These are phyloP conservation scores for Chrysolina oricalcia DNA, from an alignment of 2,888 invertebrate genomes.

Conservation along the genomic window DNA sequence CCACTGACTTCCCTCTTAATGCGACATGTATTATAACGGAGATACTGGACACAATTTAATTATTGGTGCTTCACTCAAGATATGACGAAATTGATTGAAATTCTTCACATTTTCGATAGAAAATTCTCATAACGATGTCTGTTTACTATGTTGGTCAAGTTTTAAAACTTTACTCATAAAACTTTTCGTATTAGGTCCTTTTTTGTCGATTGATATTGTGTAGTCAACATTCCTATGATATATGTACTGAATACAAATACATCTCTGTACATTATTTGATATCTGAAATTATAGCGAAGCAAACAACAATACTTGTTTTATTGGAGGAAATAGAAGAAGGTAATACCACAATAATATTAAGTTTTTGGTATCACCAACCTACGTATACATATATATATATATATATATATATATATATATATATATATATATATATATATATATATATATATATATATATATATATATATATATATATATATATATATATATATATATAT, in stretches of 20 bases:
- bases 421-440: too few relatives aligned
- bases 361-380: too few relatives aligned
- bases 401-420: too few relatives aligned
- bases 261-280: too few relatives aligned
- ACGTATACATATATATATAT: too few relatives aligned
- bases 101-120: slow-evolving; percentile 29
- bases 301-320: too few relatives aligned
- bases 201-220: slow-evolving; percentile 27
- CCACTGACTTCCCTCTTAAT: slow-evolving; percentile 33
- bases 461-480: too few relatives aligned
- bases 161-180: slow-evolving; percentile 40
- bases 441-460: too few relatives aligned
- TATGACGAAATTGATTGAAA: slow-evolving; percentile 28
- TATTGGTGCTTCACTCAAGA: slow-evolving; percentile 27
- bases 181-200: slow-evolving; percentile 37
- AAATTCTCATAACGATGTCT: slow-evolving; percentile 29
- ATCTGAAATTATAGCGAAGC: too few relatives aligned
- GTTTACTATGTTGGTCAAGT: slow-evolving; percentile 34
- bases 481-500: too few relatives aligned
- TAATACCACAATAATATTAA: too few relatives aligned
- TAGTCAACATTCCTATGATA: slow-evolving; percentile 38
- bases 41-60: slow-evolving; percentile 32
- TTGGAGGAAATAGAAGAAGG: too few relatives aligned
- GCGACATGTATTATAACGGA: slow-evolving; percentile 34
- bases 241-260: background rate